Evolutionary conservation across 2,113 vertebrate genomes (phyloP).

Genomic region (Micronisus gabar): DNA sequence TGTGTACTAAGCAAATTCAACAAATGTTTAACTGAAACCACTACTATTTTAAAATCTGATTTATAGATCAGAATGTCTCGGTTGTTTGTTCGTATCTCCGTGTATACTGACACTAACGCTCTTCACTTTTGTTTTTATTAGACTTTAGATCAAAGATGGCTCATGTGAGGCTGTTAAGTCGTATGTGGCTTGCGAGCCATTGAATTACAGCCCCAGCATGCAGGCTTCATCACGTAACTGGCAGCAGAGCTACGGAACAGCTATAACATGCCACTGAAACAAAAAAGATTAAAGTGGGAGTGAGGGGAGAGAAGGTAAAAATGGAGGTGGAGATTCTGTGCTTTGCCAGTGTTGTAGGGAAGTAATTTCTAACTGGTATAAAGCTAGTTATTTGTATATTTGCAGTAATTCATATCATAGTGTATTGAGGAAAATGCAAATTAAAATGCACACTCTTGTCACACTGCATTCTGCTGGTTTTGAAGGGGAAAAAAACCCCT

Average conservation of each 20-base stretch:
- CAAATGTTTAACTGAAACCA: not conserved
- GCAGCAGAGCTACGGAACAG: not conserved
- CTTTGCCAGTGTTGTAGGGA: not conserved
- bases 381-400: not conserved
- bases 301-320: not conserved
- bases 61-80: rapidly evolving
- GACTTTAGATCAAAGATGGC: not conserved
- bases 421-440: not conserved
- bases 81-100: not conserved
- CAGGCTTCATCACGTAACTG: not conserved
- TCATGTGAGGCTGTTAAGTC: not conserved
- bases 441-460: not conserved
- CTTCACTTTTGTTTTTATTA: not conserved
- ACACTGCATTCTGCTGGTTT: not conserved
- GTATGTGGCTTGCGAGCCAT: not conserved
- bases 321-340: not conserved
- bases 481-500: not conserved
- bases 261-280: not conserved
- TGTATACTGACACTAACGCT: not conserved
- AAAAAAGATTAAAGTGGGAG: not conserved
- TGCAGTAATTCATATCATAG: not conserved
- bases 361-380: not conserved
- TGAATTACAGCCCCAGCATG: not conserved
- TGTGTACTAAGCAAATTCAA: not conserved
- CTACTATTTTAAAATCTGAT: not conserved